These are phyloP conservation scores for Drosophila ustulata DNA, from an alignment of 2,888 invertebrate genomes.

Conservation along the genomic window DNA sequence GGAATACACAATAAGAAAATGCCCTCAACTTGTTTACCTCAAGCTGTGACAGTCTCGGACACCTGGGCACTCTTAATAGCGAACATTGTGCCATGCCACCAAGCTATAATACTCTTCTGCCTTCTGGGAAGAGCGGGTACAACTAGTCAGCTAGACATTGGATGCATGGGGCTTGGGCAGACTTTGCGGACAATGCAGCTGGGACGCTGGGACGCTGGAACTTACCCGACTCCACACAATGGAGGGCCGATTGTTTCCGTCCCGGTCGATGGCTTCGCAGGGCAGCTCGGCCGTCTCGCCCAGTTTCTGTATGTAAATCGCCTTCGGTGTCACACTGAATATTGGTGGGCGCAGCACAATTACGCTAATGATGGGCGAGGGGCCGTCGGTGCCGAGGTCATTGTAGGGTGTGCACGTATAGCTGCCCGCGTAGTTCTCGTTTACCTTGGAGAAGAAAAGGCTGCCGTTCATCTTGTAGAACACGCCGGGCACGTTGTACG, in stretches of 20 bases:
- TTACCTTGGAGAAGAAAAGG: slow-evolving; percentile 92
- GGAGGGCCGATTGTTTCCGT: slow-evolving; percentile 88
- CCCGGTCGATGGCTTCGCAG: slow-evolving; percentile 91
- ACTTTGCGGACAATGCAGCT: slow-evolving; percentile 29
- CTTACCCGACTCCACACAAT: slow-evolving; percentile 90
- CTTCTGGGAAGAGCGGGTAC: background rate
- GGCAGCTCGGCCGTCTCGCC: slow-evolving; percentile 93
- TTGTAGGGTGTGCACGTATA: slow-evolving; percentile 97
- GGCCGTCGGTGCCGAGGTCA: slow-evolving; percentile 93
- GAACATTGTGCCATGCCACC: background rate
- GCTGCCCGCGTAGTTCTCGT: slow-evolving; percentile 93
- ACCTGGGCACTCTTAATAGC: too few relatives aligned
- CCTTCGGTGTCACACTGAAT: slow-evolving; percentile 92
- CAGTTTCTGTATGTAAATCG: slow-evolving; percentile 92
- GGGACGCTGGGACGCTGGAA: slow-evolving; percentile 62
- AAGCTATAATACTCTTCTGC: background rate
- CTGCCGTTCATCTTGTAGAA: slow-evolving; percentile 94
- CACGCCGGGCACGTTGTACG: slow-evolving; percentile 94
- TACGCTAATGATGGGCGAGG: slow-evolving; percentile 93
- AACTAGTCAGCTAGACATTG: background rate
- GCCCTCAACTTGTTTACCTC: too few relatives aligned
- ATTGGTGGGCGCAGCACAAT: slow-evolving; percentile 94
- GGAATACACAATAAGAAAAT: too few relatives aligned
- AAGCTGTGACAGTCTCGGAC: too few relatives aligned
- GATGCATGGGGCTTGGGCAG: background rate